A percentile compares a stretch with the other conserved stretches of the same genome.
These are phyloP conservation scores for Poeciliopsis paucimaculata DNA, from an alignment of 2,797 vertebrate genomes.

Conservation along the genomic window DNA sequence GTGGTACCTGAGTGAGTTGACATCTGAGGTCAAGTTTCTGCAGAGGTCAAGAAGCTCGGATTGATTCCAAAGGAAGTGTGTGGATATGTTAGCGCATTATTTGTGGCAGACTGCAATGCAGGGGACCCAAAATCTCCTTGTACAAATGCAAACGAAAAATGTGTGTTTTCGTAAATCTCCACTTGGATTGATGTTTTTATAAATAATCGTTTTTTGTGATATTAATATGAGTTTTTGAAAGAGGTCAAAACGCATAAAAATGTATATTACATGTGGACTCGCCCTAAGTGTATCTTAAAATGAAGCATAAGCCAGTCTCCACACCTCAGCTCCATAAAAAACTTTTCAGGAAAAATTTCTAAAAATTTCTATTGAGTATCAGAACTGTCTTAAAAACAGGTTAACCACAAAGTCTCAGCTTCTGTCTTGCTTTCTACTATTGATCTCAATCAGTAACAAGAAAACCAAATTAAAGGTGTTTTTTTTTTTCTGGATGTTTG, in stretches of 20 bases:
- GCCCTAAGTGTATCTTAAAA: background rate
- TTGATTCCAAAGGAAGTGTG: background rate
- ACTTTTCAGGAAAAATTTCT: background rate
- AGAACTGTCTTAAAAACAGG: background rate
- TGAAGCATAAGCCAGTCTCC: background rate
- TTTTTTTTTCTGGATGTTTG: background rate
- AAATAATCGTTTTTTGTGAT: too few species aligned
- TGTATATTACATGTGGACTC: too few species aligned
- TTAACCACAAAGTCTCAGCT: background rate
- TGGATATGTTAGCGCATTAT: too few species aligned
- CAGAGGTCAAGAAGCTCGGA: background rate
- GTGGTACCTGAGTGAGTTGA: background rate
- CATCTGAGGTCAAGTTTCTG: background rate
- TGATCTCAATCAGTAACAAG: background rate
- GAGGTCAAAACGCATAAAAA: too few species aligned
- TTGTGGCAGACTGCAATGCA: too few species aligned
- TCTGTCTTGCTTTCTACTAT: background rate
- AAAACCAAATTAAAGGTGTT: background rate
- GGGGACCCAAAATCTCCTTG: too few species aligned
- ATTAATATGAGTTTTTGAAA: too few species aligned
- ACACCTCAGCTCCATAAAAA: background rate
- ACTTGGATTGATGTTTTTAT: too few species aligned
- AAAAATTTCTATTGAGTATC: background rate
- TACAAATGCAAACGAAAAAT: too few species aligned
- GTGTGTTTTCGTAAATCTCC: too few species aligned